These are phyloP conservation scores for Amphibalanus amphitrite DNA, from an alignment of 1,140 invertebrate genomes.

Conservation along the genomic window DNA sequence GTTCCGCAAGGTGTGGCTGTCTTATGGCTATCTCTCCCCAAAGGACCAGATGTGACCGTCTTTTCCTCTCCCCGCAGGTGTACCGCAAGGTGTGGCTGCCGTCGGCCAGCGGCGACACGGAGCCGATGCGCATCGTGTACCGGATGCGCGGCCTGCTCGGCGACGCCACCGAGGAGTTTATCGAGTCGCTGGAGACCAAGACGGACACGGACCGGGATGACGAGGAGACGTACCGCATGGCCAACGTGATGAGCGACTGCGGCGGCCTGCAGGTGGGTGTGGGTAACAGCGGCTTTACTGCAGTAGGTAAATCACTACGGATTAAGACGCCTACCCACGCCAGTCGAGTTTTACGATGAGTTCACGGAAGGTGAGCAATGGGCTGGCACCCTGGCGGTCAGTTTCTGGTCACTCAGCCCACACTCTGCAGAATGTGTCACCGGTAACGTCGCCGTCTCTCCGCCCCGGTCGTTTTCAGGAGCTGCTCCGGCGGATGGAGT, in stretches of 20 bases:
- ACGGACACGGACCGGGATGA: conserved; percentile 80
- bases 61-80: conserved; percentile 23
- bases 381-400: too few species aligned
- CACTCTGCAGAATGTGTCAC: too few species aligned
- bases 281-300: too few species aligned
- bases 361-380: too few species aligned
- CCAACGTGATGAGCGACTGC: conserved; percentile 58
- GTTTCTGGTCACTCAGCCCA: too few species aligned
- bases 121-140: conserved; percentile 97
- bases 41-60: too few species aligned
- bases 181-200: conserved; percentile 79
- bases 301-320: too few species aligned
- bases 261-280: conserved; percentile 60
- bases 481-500: conserved; percentile 46
- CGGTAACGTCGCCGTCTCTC: too few species aligned
- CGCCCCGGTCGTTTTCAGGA: too few species aligned
- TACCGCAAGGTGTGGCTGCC: conserved; percentile 57
- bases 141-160: conserved; percentile 90
- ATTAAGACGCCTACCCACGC: too few species aligned
- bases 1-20: conserved; percentile 54
- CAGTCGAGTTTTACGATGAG: too few species aligned
- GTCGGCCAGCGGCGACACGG: conserved; percentile 57
- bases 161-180: conserved; percentile 96
- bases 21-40: too few species aligned
- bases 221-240: conserved; percentile 75